Conservation (phyloP, 1,140 invertebrate species). For the Sitophilus oryzae region DNA sequence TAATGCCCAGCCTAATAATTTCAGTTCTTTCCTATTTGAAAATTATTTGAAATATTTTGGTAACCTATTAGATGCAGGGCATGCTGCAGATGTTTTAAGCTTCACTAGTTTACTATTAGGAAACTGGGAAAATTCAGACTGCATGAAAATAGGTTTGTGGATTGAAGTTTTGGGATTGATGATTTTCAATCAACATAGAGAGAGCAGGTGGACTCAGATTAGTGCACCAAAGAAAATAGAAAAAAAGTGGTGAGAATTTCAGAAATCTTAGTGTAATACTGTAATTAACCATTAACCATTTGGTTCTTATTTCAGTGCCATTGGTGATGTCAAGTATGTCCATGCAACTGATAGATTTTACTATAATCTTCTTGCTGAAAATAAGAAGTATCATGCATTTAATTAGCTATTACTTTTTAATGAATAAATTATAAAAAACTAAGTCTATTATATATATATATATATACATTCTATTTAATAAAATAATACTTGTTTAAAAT, state of each 20-base stretch:
- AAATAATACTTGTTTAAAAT: too few relatives aligned
- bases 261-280: not conserved
- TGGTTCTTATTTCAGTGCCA: not conserved
- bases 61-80: constrained; percentile 50
- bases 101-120: constrained; percentile 56
- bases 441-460: too few relatives aligned
- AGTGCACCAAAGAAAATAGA: constrained; percentile 49
- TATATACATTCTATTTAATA: too few relatives aligned
- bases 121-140: constrained; percentile 59
- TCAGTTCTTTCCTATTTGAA: constrained; percentile 62
- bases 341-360: constrained; percentile 20
- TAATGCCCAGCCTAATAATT: constrained; percentile 54
- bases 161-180: constrained; percentile 61
- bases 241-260: constrained; percentile 16
- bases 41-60: constrained; percentile 68
- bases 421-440: too few relatives aligned
- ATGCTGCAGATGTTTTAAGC: constrained; percentile 55
- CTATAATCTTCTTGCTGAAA: constrained; percentile 30
- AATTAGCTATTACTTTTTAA: too few relatives aligned
- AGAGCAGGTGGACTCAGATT: constrained; percentile 66
- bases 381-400: constrained; percentile 22
- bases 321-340: not conserved
- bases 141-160: constrained; percentile 50
- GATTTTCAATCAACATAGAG: constrained; percentile 60
- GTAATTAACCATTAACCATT: not conserved